Evolutionary conservation across 2,113 vertebrate species (phyloP), one percentile per base, ranked within the genome.

Genomic region (Coracopsis vasa): DNA sequence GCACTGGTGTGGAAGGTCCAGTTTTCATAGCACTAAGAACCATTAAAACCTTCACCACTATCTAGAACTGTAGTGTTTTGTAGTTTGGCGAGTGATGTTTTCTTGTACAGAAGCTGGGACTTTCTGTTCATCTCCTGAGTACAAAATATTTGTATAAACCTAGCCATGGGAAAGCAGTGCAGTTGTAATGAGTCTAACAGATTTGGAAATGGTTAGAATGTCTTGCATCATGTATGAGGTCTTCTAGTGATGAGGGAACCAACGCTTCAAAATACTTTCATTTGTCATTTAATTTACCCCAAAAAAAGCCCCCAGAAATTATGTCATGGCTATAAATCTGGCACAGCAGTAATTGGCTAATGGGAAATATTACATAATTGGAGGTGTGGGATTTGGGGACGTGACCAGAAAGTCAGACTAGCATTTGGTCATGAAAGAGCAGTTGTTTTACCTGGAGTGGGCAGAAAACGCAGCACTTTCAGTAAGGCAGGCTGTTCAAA

Each of bases 121-220:
- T 95, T 94, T 83, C 9, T 64, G 75, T 86, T 94, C 88, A 15
- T 92, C 51, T 95, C 51, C 42, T 27, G 37, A 92, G 80, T 61
- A 74, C 88, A 96, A 94, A 94, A 90, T 94, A 77, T 80, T 94
- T 95, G 95, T 35, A 48, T 88, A 93, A 92, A 69, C 48, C 58
- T 47, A 37, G 2, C 58, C 56, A 74, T 81, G 66, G 95, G 86
- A 93, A 92, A 95, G 77, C 11, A 31, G 33, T 13, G 80, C 17
- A 73, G 72, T 23, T 80, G 45, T 92, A 58, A 94, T 86, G 92
- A 96, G 56, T 61, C 60, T 80, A 61, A 21, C 92, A 95, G 95
- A 69, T 77, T 13, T 90, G 93, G 88, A 39, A 86, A 92, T 78
- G 81, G 37, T 86, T 86, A 2, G 80, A 19, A 7, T 21, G 0